phyloP scores from a whole-genome alignment of 2,113 vertebrate species.

The Albula glossodonta region DNA sequence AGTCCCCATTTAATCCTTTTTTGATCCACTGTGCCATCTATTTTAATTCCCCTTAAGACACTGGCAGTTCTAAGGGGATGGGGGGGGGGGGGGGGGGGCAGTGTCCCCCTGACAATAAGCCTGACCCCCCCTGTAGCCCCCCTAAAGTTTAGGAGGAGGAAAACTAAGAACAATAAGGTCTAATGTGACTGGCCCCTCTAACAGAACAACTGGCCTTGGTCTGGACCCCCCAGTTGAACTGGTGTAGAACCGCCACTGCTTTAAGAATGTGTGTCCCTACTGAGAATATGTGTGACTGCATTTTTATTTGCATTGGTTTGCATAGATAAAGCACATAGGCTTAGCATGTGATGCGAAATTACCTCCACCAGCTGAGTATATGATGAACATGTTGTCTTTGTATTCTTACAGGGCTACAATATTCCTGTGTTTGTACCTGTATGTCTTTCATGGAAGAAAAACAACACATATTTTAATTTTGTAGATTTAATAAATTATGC shows the following conservation, averaged over 20 bases:
- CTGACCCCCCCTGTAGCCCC: too few relatives aligned
- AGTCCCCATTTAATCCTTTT: conserved; percentile 19
- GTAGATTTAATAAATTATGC: conserved; percentile 75
- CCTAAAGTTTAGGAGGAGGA: too few relatives aligned
- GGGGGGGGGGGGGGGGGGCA: too few relatives aligned
- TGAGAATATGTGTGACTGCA: conserved; percentile 48
- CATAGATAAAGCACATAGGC: conserved; percentile 70
- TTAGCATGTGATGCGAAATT: conserved; percentile 68
- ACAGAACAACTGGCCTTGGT: too few relatives aligned
- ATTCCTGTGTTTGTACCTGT: conserved; percentile 70
- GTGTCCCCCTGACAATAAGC: too few relatives aligned
- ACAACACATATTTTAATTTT: conserved; percentile 72
- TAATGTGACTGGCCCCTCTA: too few relatives aligned
- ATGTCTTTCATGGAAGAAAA: conserved; percentile 62
- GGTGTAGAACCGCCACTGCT: background rate
- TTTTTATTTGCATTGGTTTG: conserved; percentile 59
- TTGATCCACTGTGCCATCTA: conserved; percentile 61
- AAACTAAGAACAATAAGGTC: too few relatives aligned
- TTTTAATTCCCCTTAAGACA: conserved; percentile 37
- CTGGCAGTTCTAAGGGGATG: too few relatives aligned
- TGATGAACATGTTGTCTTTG: conserved; percentile 67
- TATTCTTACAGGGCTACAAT: conserved; percentile 62
- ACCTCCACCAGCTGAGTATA: conserved; percentile 65
- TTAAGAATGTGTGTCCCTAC: conserved; percentile 33
- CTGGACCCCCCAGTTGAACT: too few relatives aligned